phyloP scores from a whole-genome alignment of 92 coral and sea anemone genomes.

The Porites lobata region DNA sequence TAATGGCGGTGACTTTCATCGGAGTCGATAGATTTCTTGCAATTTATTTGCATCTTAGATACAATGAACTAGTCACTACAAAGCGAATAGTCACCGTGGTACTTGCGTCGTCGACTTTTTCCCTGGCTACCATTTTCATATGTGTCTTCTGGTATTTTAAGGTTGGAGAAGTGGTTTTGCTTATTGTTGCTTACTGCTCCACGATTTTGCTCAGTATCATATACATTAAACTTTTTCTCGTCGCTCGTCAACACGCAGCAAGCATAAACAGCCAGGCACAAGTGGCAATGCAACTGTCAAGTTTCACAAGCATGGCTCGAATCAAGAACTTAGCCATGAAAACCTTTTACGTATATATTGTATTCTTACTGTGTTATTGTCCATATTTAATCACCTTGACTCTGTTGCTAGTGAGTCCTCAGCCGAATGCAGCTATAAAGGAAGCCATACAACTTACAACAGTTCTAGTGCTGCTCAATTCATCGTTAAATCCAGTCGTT shows the following conservation, averaged over 20 bases:
- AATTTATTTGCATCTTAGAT: conserved; percentile 27
- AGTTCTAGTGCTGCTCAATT: conserved; percentile 14
- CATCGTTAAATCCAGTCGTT: conserved; percentile 30
- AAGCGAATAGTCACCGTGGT: background rate
- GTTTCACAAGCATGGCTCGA: background rate
- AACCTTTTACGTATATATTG: conserved; percentile 23
- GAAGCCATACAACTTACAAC: conserved; percentile 16
- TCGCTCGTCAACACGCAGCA: conserved; percentile 31
- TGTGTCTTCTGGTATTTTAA: background rate
- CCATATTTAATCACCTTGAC: conserved; percentile 9
- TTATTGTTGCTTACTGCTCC: background rate
- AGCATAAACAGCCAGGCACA: conserved; percentile 27
- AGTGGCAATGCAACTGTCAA: background rate
- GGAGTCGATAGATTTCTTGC: conserved; percentile 40
- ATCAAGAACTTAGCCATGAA: conserved; percentile 25
- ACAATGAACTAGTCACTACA: conserved; percentile 28
- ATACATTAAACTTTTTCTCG: conserved; percentile 5
- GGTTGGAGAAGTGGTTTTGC: conserved; percentile 13
- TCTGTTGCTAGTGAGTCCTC: conserved; percentile 6
- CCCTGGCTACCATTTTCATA: background rate
- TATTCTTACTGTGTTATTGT: conserved; percentile 3
- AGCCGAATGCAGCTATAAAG: background rate
- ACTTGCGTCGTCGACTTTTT: background rate
- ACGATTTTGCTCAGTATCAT: conserved; percentile 12
- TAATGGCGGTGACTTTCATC: background rate